Base-by-base conservation (phyloP, 2,113 vertebrate species). In the Diphyllodes magnificus region DNA sequence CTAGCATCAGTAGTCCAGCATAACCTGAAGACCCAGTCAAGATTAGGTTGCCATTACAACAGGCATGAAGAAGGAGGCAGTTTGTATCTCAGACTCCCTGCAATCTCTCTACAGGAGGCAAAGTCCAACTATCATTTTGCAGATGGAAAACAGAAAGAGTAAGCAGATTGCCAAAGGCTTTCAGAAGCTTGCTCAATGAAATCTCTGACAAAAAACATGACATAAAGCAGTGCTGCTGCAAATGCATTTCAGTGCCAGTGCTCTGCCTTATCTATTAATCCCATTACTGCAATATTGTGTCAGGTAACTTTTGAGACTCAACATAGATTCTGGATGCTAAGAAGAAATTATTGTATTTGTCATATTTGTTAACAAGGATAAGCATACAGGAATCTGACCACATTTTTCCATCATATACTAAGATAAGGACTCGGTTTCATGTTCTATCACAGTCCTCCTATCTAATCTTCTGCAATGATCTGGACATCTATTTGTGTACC, bases 141-240 rank as follows among this genome's bases (percentile, higher is more conserved):
- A 96, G 96, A 96, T 84, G 90, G 85, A 94, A 96, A 94, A 64
- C 92, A 96, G 95, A 91, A 94, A 88, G 84, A 93, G 70, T 35
- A 84, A 95, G 93, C 87, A 94, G 93, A 93, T 31, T 96, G 93
- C 90, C 96, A 96, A 84, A 89, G 61, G 81, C 96, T 92, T 92
- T 71, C 87, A 95, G 90, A 89, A 94, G 69, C 92, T 70, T 75
- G 69, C 44, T 96, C 61, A 89, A 87, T 69, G 84, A 93, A 91
- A 94, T 82, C 82, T 75, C 82, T 91, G 78, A 93, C 82, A 95
- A 94, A 90, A 96, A 91, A 56, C 57, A 72, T 72, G 85, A 93
- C 90, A 96, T 56, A 87, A 94, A 93, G 70, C 70, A 72, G 30
- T 28, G 61, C 82, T 91, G 78, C 70, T 91, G 66, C 66, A 94